These are phyloP conservation scores for Neria commutata DNA, from an alignment of 2,888 invertebrate genomes.

Conservation along the genomic window DNA sequence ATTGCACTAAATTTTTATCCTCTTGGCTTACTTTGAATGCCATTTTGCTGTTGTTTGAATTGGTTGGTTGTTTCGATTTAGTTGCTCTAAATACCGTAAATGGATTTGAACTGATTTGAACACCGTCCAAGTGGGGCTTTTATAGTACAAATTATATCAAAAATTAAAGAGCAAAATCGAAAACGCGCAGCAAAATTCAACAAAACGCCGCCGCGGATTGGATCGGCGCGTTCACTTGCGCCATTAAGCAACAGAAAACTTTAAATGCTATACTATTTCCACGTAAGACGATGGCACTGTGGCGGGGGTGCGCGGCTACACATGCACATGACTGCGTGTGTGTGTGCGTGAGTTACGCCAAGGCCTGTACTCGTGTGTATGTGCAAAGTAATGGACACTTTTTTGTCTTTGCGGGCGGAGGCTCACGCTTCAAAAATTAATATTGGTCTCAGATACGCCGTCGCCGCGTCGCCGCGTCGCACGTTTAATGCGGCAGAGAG, in stretches of 20 bases:
- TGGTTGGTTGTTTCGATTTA: slow-evolving; percentile 30
- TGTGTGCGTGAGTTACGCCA: neutral
- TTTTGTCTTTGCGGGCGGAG: slow-evolving; percentile 49
- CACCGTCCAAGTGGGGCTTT: slow-evolving; percentile 45
- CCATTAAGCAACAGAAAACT: slow-evolving; percentile 38
- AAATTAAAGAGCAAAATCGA: slow-evolving; percentile 34
- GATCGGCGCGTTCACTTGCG: slow-evolving; percentile 44
- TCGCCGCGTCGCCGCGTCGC: slow-evolving; percentile 28
- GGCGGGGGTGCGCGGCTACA: neutral
- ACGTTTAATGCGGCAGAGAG: too few species aligned
- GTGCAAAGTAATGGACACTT: slow-evolving; percentile 35
- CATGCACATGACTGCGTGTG: neutral
- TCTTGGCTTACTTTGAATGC: slow-evolving; percentile 57
- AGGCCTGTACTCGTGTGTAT: slow-evolving; percentile 8
- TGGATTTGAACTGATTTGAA: slow-evolving; percentile 56
- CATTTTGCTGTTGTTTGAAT: slow-evolving; percentile 40
- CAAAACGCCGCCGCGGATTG: too few species aligned
- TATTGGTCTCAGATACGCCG: slow-evolving; percentile 48
- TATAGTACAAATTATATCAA: slow-evolving; percentile 47
- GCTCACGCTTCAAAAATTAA: slow-evolving; percentile 41
- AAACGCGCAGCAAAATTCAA: slow-evolving; percentile 15
- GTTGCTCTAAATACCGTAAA: slow-evolving; percentile 58
- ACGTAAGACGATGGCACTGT: neutral
- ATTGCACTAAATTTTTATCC: neutral
- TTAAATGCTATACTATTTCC: slow-evolving; percentile 18